Evolutionary conservation across 2,888 invertebrate species (phyloP).

Genomic region (Sipha maydis): DNA sequence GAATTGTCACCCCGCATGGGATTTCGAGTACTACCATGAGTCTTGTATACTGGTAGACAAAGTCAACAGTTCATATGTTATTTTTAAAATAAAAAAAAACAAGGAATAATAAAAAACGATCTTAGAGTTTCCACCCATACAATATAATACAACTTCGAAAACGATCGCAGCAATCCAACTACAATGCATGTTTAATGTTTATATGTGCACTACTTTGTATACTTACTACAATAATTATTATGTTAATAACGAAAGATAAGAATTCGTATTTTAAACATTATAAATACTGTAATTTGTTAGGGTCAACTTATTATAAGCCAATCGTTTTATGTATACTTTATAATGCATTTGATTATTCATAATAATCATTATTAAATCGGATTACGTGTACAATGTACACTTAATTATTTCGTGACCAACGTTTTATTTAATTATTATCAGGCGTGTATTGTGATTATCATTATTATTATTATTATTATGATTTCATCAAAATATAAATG

Average conservation of each 20-base stretch:
- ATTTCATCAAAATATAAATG: background rate
- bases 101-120: too few relatives aligned
- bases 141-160: background rate
- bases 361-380: background rate
- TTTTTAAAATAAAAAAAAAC: background rate
- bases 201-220: background rate
- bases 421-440: background rate
- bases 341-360: background rate
- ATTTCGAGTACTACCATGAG: background rate
- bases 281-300: constrained; percentile 24
- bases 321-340: constrained; percentile 6
- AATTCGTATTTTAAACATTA: background rate
- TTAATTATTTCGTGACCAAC: background rate
- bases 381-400: background rate
- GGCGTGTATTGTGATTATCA: background rate
- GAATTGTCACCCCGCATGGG: background rate
- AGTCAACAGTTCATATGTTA: background rate
- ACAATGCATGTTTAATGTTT: background rate
- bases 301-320: constrained; percentile 32
- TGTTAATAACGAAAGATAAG: constrained; percentile 18
- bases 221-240: background rate
- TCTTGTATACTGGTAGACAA: background rate
- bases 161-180: background rate
- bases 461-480: too few relatives aligned
- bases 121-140: too few relatives aligned